These are phyloP conservation scores for Silurus glanis DNA, from an alignment of 2,113 vertebrate species.

Conservation along the genomic window DNA sequence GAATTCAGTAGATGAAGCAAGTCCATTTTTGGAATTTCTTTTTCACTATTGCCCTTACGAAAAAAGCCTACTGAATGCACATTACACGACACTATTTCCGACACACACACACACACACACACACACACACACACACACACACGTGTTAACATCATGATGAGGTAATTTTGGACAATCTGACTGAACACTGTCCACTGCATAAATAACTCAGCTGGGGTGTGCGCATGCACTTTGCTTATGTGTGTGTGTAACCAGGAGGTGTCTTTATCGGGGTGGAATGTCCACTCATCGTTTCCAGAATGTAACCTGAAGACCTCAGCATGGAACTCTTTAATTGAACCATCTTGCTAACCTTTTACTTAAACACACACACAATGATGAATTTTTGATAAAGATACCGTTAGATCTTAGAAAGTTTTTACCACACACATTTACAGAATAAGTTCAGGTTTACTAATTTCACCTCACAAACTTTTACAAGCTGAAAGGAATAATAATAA, in stretches of 20 bases:
- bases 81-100: background rate
- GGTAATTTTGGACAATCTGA: conserved; percentile 7
- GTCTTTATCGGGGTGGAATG: conserved; percentile 53
- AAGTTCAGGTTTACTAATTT: background rate
- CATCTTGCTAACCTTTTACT: background rate
- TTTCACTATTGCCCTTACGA: background rate
- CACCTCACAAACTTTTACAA: no score
- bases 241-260: conserved; percentile 59
- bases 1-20: background rate
- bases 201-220: conserved; percentile 62
- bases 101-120: background rate
- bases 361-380: background rate
- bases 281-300: conserved; percentile 67
- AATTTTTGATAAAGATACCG: no score
- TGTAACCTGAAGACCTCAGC: conserved; percentile 50
- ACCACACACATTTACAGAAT: background rate
- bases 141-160: background rate
- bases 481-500: no score
- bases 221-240: background rate
- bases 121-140: background rate
- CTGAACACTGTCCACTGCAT: conserved; percentile 53
- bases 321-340: conserved; percentile 11
- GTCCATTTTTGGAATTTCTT: background rate
- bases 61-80: background rate
- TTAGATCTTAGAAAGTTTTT: background rate